Evolutionary conservation across 2,797 vertebrate species (phyloP).

Genomic region (Melopsittacus undulatus): DNA sequence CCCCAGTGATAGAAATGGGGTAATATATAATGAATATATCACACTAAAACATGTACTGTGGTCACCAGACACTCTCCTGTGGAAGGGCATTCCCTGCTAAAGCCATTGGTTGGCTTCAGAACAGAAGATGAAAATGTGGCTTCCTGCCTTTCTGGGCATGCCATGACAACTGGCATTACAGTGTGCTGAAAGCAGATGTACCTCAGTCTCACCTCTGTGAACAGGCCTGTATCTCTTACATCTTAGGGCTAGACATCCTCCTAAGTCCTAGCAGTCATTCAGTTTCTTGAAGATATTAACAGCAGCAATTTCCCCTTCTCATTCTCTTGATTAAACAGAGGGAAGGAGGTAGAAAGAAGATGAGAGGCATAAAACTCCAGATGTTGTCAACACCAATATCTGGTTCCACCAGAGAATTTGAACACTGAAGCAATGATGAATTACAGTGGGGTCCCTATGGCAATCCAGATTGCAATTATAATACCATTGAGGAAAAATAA

Average conservation of each 20-base stretch:
- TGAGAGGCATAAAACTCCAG: slow-evolving; percentile 35
- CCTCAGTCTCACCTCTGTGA: background rate
- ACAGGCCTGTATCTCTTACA: background rate
- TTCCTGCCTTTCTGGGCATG: background rate
- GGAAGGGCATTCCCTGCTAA: background rate
- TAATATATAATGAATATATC: background rate
- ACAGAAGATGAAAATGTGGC: background rate
- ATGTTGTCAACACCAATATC: slow-evolving; percentile 57
- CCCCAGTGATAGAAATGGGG: background rate
- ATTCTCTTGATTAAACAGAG: slow-evolving; percentile 39
- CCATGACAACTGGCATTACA: background rate
- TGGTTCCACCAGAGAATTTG: slow-evolving; percentile 29
- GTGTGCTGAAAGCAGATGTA: background rate
- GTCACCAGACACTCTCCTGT: background rate
- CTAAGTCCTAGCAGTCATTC: background rate
- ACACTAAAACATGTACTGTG: background rate
- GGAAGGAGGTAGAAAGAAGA: slow-evolving; percentile 30
- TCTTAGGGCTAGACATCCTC: background rate
- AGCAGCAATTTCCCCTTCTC: slow-evolving; percentile 22
- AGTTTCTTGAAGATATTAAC: background rate
- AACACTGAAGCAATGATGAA: slow-evolving; percentile 32
- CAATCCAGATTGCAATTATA: slow-evolving; percentile 28
- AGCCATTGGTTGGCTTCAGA: background rate
- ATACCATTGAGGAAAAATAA: slow-evolving; percentile 11
- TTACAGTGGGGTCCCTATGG: background rate